phyloP scores from a whole-genome alignment of 2,888 invertebrate species.

The Dicyrtomina minuta region DNA sequence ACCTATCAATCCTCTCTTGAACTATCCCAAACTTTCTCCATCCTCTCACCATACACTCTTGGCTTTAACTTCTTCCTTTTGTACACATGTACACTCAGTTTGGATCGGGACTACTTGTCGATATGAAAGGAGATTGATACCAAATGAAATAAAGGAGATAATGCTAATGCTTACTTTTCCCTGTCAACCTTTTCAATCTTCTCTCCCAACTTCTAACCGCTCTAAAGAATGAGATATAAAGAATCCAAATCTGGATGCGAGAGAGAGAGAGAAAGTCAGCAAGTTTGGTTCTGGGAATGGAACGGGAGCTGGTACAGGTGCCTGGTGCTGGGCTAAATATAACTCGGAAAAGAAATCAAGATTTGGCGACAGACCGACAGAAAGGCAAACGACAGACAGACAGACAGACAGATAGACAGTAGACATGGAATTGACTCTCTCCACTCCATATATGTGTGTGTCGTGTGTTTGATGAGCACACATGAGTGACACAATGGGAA shows the following conservation, averaged over 20 bases:
- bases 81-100: neutral
- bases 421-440: too few species aligned
- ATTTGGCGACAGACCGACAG: neutral
- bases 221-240: too few species aligned
- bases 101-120: neutral
- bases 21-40: neutral
- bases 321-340: too few species aligned
- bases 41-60: neutral
- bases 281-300: too few species aligned
- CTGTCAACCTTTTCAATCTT: neutral
- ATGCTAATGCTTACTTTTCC: neutral
- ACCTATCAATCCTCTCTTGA: constrained; percentile 1
- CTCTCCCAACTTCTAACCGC: neutral
- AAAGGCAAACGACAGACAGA: neutral
- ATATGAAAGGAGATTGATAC: neutral
- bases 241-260: too few species aligned
- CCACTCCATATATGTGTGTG: too few species aligned
- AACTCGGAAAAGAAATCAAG: too few species aligned
- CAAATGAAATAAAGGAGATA: constrained; percentile 18
- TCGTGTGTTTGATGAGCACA: too few species aligned
- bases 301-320: too few species aligned
- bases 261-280: too few species aligned
- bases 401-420: neutral
- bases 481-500: too few species aligned
- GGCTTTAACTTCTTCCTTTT: neutral